Base-by-base conservation (phyloP, 2,113 vertebrate genomes). In the Nycticebus coucang region DNA sequence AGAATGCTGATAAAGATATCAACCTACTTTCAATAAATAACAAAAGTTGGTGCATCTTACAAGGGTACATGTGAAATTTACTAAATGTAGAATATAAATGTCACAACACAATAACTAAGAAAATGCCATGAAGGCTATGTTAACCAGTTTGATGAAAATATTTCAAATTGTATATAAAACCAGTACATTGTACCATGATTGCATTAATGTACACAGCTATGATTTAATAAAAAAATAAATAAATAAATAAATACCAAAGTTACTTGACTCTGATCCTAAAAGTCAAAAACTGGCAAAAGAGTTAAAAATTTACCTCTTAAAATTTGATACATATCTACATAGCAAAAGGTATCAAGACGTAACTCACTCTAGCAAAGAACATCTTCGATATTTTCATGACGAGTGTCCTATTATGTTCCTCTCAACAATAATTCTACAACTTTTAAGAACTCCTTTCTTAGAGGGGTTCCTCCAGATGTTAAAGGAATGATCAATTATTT, bases 361-460 rank as follows among this genome's bases (percentile, higher is more conserved):
- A 75, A 86, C 22, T 89, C 79, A 75, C 81, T 81, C 41, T 1
- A 81, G 79, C 59, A 85, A 89, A 89, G 22, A 66, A 33, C 35
- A 77, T 37, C 21, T 35, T 53, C 89, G 59, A 37, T 45, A 83
- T 87, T 87, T 90, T 53, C 71, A 13, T 66, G 33, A 75, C 35
- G 86, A 84, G 53, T 0, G 33, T 80, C 33, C 24, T 66, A 50
- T 50, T 89, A 80, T 72, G 50, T 71, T 93, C 89, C 59, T 92
- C 37, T 88, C 7, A 18, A 64, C 72, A 68, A 84, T 18, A 85
- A 24, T 62, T 80, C 30, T 45, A 30, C 21, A 80, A 75, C 62
- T 92, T 37, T 18, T 7, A 82, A 72, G 80, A 91, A 78, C 41
- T 30, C 22, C 55, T 88, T 91, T 92, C 53, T 92, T 80, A 92